These are phyloP conservation scores for Metaphire vulgaris DNA, from an alignment of 1,140 invertebrate genomes.

Conservation along the genomic window DNA sequence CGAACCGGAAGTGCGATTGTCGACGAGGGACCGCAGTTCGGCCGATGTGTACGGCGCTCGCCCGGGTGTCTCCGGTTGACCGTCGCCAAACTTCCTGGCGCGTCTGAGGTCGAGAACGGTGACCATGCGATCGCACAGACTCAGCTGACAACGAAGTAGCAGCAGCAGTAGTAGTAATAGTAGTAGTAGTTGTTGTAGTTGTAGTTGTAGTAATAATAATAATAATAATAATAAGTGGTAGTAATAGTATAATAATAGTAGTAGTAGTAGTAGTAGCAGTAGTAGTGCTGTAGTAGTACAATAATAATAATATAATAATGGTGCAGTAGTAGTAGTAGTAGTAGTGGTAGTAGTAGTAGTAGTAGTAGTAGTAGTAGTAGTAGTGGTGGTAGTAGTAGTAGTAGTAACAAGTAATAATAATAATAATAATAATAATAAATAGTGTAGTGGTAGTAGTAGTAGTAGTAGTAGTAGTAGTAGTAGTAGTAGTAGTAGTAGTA, in stretches of 20 bases:
- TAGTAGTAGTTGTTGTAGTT: background rate
- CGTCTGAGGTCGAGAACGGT: background rate
- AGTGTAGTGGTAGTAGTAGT: background rate
- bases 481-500: background rate
- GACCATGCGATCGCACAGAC: background rate
- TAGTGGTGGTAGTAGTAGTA: background rate
- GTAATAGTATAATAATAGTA: background rate
- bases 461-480: background rate
- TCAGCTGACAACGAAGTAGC: no score
- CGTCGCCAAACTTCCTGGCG: background rate
- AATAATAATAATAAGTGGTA: no score
- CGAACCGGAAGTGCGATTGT: background rate
- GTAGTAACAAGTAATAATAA: background rate
- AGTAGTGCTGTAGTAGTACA: background rate
- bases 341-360: background rate
- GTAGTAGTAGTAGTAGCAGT: background rate
- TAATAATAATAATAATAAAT: background rate
- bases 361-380: slow-evolving; percentile 1
- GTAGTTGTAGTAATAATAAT: background rate
- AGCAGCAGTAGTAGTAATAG: no score
- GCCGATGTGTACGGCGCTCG: background rate
- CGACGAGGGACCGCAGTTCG: background rate
- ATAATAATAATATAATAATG: no score
- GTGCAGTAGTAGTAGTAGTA: background rate
- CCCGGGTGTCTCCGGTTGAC: background rate